A percentile compares a stretch with the other conserved stretches of the same genome.
These are phyloP conservation scores for Lasioglossum calceatum DNA, from an alignment of 2,888 invertebrate genomes.

Conservation along the genomic window DNA sequence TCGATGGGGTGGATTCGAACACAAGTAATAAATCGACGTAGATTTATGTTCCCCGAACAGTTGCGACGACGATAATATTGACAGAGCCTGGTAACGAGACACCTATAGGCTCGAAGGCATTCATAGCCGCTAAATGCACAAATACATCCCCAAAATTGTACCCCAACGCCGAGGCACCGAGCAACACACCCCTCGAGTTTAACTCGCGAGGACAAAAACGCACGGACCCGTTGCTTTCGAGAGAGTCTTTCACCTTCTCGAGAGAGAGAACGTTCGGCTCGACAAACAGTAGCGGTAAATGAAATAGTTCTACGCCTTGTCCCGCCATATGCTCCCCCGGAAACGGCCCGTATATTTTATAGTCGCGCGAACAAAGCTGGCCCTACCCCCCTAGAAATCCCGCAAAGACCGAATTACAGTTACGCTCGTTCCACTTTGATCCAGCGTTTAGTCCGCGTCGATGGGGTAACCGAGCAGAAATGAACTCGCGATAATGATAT, in stretches of 20 bases:
- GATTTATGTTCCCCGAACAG: not conserved
- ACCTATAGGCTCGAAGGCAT: not conserved
- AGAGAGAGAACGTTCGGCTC: not conserved
- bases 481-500: conserved; percentile 59
- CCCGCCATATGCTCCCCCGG: conserved; percentile 19
- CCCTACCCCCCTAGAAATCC: conserved; percentile 18
- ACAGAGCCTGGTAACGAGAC: not conserved
- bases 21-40: not conserved
- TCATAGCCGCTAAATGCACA: not conserved
- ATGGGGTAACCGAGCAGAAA: conserved; percentile 51
- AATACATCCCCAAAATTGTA: not conserved
- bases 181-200: not conserved
- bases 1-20: not conserved
- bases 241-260: not conserved
- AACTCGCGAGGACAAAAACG: conserved; percentile 3
- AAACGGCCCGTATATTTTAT: conserved; percentile 24
- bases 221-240: not conserved
- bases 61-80: not conserved
- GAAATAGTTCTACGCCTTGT: conserved; percentile 13
- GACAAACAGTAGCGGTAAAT: not conserved
- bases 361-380: conserved; percentile 25
- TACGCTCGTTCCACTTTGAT: conserved; percentile 32
- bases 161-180: not conserved
- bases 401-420: conserved; percentile 50
- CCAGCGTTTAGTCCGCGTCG: conserved; percentile 28